Base-by-base conservation (phyloP, 2,888 invertebrate genomes). In the Arge pagana region DNA sequence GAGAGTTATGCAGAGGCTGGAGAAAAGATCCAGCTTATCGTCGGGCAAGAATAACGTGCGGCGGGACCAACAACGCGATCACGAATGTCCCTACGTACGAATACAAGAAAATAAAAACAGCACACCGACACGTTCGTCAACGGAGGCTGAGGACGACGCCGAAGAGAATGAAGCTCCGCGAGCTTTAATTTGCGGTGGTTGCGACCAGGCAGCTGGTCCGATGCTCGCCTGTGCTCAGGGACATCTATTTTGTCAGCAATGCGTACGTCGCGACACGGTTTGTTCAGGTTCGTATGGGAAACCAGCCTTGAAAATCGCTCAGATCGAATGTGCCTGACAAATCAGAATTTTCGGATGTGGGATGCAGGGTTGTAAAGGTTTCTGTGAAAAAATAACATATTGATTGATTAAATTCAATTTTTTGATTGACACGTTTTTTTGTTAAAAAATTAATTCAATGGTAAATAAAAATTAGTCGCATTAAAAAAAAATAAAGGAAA, bases 161-260 rank as follows among this genome's bases (percentile, higher is more conserved):
- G 56, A 60, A n/a, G 62, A 61, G 2, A 54, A 56, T 0, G 53
- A 54, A 6, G 30, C 10, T 35, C 49, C 4, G 53, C 37, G 35
- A 48, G 50, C 13, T 26, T 60, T 61, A 4, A 37, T 62, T 4
- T 67, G 73, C 52, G 59, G 59, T 16, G 52, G 64, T 62, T 70
- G 73, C 53, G 62, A 68, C 49, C 54, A 39, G 7, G 53, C 57
- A 43, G 59, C 62, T 15, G 62, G 61, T 37, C 61, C 62, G 36
- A 55, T 64, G 8, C 57, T 66, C 7, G 35, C 59, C 5, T 70
- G 64, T 55, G 58, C 62, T 15, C 62, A 68, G 6, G 67, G 63
- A 13, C 72, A 71, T 41, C 48, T 65, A 3, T 48, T 74, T n/a
- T 74, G 74, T 49, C 63, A 66, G 36, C 64, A 62, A 23, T 74